Conservation (phyloP, 2,797 vertebrate species). For the Anisognathus igniventris region DNA sequence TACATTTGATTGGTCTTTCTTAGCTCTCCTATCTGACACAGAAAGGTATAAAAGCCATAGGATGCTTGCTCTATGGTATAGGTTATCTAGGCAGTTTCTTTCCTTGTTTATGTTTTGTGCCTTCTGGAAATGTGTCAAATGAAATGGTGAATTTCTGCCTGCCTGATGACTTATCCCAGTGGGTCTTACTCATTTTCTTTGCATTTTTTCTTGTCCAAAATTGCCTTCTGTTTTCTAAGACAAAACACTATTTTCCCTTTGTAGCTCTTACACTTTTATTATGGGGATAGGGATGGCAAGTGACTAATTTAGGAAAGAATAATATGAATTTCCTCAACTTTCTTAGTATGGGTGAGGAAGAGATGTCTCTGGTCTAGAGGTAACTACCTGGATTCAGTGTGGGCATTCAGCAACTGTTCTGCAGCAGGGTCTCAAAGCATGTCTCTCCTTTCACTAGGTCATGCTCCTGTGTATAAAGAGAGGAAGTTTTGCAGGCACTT, state of each 20-base stretch:
- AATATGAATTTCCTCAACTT: not conserved
- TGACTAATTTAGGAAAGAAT: not conserved
- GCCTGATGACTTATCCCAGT: not conserved
- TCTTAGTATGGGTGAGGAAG: not conserved
- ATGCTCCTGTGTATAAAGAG: rapidly evolving
- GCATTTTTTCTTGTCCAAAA: not conserved
- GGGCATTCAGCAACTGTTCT: not conserved
- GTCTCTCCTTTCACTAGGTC: not conserved
- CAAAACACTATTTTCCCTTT: not conserved
- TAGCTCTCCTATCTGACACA: not conserved
- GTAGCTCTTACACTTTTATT: not conserved
- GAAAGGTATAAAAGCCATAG: not conserved
- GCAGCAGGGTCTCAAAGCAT: rapidly evolving
- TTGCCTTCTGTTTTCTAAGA: not conserved
- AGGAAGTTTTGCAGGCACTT: not conserved
- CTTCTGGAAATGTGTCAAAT: not conserved
- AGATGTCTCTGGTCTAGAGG: not conserved
- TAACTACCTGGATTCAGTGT: not conserved
- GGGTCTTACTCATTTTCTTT: not conserved
- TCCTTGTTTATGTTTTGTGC: not conserved
- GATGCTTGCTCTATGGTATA: not conserved
- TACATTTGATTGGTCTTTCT: not conserved
- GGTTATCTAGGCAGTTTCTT: not conserved
- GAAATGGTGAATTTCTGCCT: not conserved
- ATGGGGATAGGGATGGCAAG: not conserved